Evolutionary conservation across 2,113 vertebrate genomes (phyloP).

Genomic region (Cyphomyrus plagiostoma): DNA sequence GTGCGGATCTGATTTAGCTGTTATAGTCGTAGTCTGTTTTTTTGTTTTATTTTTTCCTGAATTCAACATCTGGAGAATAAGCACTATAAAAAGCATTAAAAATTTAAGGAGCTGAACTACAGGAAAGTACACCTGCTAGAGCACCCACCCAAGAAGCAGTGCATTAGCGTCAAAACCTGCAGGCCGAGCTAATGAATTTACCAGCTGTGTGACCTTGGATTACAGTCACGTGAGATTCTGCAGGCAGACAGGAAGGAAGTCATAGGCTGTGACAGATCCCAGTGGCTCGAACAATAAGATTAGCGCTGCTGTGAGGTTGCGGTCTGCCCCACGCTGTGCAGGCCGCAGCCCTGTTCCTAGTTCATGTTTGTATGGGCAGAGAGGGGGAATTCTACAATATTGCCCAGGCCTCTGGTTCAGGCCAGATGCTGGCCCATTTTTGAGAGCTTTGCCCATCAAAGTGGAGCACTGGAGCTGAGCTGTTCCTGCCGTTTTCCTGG

Average conservation of each 20-base stretch:
- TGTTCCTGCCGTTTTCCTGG: neutral
- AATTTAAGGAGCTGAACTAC: neutral
- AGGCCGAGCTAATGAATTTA: neutral
- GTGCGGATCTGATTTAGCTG: neutral
- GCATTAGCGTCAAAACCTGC: neutral
- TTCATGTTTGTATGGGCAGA: neutral
- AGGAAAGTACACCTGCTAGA: neutral
- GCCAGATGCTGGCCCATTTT: neutral
- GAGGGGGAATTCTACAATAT: no score
- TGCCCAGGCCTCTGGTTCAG: neutral
- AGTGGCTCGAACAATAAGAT: neutral
- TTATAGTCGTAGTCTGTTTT: neutral
- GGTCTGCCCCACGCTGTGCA: neutral
- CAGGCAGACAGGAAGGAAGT: conserved; percentile 6
- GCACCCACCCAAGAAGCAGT: neutral
- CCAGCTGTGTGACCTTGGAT: neutral
- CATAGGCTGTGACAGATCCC: neutral
- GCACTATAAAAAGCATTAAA: neutral
- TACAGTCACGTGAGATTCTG: neutral
- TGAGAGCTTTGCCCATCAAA: neutral
- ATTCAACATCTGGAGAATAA: neutral
- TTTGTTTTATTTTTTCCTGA: neutral
- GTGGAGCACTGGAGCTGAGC: neutral
- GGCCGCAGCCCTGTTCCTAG: neutral
- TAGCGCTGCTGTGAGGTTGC: neutral